Base-by-base conservation (phyloP, 2,797 vertebrate genomes). In the Centropyge bicolor region DNA sequence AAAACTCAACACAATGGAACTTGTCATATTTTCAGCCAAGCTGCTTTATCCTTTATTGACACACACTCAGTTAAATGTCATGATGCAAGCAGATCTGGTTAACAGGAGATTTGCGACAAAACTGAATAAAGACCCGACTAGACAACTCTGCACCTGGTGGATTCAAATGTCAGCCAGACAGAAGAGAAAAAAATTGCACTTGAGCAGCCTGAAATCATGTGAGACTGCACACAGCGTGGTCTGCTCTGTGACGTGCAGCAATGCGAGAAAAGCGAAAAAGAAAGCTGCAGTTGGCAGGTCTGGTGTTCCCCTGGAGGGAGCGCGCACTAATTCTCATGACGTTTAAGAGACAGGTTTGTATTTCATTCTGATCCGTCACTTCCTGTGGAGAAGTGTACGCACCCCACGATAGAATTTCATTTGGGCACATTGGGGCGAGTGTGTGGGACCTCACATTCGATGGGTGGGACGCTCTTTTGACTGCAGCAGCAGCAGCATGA, bases 301-400 rank as follows among this genome's bases (percentile, higher is more conserved):
- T 24, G 76, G 72, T 82, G 71, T 73, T 86, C 77, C 69, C 81
- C 68, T 7, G 20, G 8, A 59, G 61, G 72, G 78, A 84, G 61
- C 3, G 2, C 70, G 63, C 66, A 9, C 62, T 74, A 78, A 88
- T 77, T 82, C 5, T 3, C 27, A 62, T 81, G 79, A 86, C 46
- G 76, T 86, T 81, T 82, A 57, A 63, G 74, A 81, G 79, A 80
- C 74, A 82, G 82, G 81, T 86, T 91, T 89, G 78, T 87, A 73
- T 91, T 92, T 86, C 85, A 74, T 36, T 76, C 70, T 80, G 83
- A 88, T 70, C 74, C 46, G 62, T 91, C 81, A 84, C 81, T 87
- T 92, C 88, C 86, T 86, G 86, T 78, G 87, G 88, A 87, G 85
- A 90, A 84, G 75, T 84, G 66, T 89, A 83, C 82, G 76, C 88